Base-by-base conservation (phyloP, 2,113 vertebrate genomes). In the Pheucticus melanocephalus region DNA sequence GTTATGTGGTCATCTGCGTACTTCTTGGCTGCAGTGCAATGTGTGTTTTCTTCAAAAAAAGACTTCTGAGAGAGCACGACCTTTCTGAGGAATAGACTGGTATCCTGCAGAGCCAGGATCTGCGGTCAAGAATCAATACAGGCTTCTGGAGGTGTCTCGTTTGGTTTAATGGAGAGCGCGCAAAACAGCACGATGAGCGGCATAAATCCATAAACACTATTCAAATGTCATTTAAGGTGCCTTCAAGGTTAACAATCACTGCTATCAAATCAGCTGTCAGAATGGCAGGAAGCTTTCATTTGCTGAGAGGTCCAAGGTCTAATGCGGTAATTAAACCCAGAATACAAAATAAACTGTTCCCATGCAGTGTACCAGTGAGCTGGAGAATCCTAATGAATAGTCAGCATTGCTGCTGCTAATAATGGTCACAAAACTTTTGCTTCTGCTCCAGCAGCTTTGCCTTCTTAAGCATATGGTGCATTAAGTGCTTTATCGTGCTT, bases 71-170 rank as follows among this genome's bases (percentile, higher is more conserved):
- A 85, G 91, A 90, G 72, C 72, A 86, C 0, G 48, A 96, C 90
- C 94, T 96, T 95, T 94, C 88, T 90, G 90, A 94, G 88, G 88
- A 96, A 96, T 83, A 96, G 90, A 96, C 65, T 95, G 51, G 76
- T 33, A 92, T 88, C 93, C 90, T 94, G 82, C 82, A 93, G 88
- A 94, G 92, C 76, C 56, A 50, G 82, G 79, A 90, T 88, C 85
- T 96, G 93, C 81, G 94, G 95, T 94, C 93, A 94, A 78, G 94
- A 97, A 97, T 97, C 96, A 93, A 97, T 97, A 93, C 40, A 92
- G 72, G 48, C 80, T 94, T 93, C 65, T 96, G 71, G 72, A 95
- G 72, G 82, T 88, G 85, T 77, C 93, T 94, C 69, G 39, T 96
- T 97, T 88, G 86, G 72, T 90, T 95, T 88, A 96, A 95, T 53